Evolutionary conservation across 2,113 vertebrate genomes (phyloP), one percentile per base, ranked within the genome.

Genomic region (Machaerirhynchus nigripectus): DNA sequence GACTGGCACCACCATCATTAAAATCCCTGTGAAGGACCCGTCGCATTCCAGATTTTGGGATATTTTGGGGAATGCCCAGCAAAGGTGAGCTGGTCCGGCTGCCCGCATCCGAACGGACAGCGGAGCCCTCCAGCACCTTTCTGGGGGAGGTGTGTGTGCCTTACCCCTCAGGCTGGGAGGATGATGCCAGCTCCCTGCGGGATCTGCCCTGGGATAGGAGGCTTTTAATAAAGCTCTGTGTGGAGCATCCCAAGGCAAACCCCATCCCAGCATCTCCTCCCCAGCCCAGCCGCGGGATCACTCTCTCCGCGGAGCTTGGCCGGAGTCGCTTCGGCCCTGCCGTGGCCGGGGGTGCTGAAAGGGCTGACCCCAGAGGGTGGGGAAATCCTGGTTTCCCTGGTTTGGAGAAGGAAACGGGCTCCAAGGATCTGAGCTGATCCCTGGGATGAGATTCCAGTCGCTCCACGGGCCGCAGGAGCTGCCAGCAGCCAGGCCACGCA

Each of bases 91-190:
- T 2, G 2, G 18, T 69, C 61, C 12, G 0, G 7, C 57, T 33
- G 31, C 42, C 42, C 0, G 0, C 28, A 28, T 28, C 55, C 27
- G 15, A 18, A 1, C 0, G 4, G 57, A 5, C 50, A 40, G 37
- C 2, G 0, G 47, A 42, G 68, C 30, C 30, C 42, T 47, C 21
- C 37, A 22, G 13, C 19, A 7, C n/a, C n/a, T 4, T 44, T 6
- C 35, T 44, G 35, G 14, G 65, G 19, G 17, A 64, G 56, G 7
- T 30, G 49, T 65, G 49, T 65, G 39, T 24, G 30, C 21, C 6
- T 7, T 8, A 4, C 19, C 70, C 44, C 28, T 7, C 7, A 5
- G 56, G 56, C 44, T 19, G 10, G 59, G 30, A 15, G 57, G n/a
- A 46, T 8, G 59, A 19, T 68, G n/a, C 9, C 75, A 33, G 55